Percentiles rank a stretch among this genome's conserved stretches.
phyloP scores from a whole-genome alignment of 2,113 vertebrate species.

The Galbula dea region DNA sequence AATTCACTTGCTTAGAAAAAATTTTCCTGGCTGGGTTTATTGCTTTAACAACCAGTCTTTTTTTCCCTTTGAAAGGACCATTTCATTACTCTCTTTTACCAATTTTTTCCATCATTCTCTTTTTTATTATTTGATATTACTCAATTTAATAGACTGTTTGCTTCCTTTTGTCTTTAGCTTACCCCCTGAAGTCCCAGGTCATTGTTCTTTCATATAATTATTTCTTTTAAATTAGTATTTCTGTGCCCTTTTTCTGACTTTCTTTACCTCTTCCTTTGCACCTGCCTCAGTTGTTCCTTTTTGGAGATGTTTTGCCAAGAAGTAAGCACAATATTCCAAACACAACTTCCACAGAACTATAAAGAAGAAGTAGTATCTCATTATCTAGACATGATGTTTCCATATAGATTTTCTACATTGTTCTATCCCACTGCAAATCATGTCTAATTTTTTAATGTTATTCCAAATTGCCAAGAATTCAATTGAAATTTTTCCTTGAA shows the following conservation, averaged over 20 bases:
- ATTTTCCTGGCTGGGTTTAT: not conserved
- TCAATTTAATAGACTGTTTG: not conserved
- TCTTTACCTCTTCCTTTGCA: not conserved
- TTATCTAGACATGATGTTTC: not conserved
- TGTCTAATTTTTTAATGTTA: not conserved
- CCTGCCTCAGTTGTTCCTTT: not conserved
- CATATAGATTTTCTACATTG: not conserved
- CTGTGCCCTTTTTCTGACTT: not conserved
- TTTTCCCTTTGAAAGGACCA: not conserved
- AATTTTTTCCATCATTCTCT: not conserved
- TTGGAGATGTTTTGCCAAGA: not conserved
- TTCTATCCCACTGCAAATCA: not conserved
- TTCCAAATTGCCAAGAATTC: not conserved
- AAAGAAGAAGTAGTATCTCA: not conserved
- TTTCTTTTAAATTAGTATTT: not conserved
- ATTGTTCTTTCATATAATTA: not conserved
- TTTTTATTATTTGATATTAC: not conserved
- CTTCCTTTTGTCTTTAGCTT: not conserved
- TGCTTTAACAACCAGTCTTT: not conserved
- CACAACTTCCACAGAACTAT: not conserved
- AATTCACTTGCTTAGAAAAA: not conserved
- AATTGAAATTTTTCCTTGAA: not conserved
- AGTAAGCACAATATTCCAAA: not conserved
- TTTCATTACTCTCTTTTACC: not conserved
- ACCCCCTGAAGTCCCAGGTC: not conserved